Evolutionary conservation across 2,797 vertebrate genomes (phyloP).

Genomic region (Alexandromys oeconomus): DNA sequence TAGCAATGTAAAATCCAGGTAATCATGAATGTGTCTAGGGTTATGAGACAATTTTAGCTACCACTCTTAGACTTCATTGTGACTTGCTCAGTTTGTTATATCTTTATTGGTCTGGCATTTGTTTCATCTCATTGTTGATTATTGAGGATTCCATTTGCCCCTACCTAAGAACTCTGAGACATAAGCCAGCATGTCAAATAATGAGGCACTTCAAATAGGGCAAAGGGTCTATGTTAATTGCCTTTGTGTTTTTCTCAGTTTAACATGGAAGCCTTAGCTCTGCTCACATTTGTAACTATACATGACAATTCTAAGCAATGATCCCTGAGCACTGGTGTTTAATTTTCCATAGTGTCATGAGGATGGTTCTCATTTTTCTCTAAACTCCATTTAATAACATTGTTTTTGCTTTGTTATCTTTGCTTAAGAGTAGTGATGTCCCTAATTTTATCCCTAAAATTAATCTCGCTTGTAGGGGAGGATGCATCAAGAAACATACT

Average conservation of each 20-base stretch:
- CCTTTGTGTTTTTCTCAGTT: background rate
- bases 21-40: background rate
- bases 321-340: background rate
- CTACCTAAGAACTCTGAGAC: constrained; percentile 12
- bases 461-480: background rate
- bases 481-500: background rate
- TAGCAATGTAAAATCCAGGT: background rate
- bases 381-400: background rate
- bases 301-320: background rate
- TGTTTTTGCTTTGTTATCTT: background rate
- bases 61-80: background rate
- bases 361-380: background rate
- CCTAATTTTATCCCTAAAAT: background rate
- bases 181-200: background rate
- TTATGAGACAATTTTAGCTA: background rate
- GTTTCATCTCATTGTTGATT: background rate
- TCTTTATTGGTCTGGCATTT: background rate
- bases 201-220: background rate
- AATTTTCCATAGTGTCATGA: background rate
- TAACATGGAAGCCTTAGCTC: background rate
- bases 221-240: background rate
- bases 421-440: background rate
- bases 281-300: background rate
- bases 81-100: background rate
- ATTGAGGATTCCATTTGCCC: background rate